Evolutionary conservation across 1,140 invertebrate species (phyloP), one percentile per base, ranked within the genome.

Genomic region (Hyles vespertilio): DNA sequence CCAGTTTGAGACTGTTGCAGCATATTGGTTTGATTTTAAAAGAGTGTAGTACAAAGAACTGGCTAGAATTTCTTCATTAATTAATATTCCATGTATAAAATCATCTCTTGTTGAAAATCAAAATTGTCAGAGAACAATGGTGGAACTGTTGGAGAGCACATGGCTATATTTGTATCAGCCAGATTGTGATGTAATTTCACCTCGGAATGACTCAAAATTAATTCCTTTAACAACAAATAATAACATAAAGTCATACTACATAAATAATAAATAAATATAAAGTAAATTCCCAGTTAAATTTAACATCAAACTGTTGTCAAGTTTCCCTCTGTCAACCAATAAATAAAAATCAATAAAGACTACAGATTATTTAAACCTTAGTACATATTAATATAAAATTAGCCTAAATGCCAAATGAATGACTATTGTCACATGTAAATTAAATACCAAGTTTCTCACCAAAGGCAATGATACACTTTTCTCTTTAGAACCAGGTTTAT

Each of bases 101-200:
- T 98, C 96, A 85, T 97, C 95, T 73, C 94, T 92, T 7, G 94
- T 92, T 97, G 94, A 88, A 96, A 99, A 90, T 99, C 98, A 92
- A 99, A 99, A 89, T 99, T 99, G 79, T 99, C 98, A 36, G 96
- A 94, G 89, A 98, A 99, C 3, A 98, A 85, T 22, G 96, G 95
- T 9, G 96, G 92, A 36, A 99, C 96, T 46, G 94, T 92, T 0
- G 95, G 92, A 1, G 97, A 97, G 82, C 98, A 99, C 43, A 99
- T 91, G 53, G 94, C 93, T 56, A 99, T 94, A 70, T 96, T 94
- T 3, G 95, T 95, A 88, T 98, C 96, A 33, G 95, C 76, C 9
- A 97, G 87, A 83, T 97, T 94, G 69, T 93, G 92, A 62, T 93
- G 90, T 54, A 97, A 87, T 32, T 92, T 91, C 10, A 96, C 90